These are phyloP conservation scores for Erpetoichthys calabaricus DNA, from an alignment of 2,797 vertebrate genomes.

Conservation along the genomic window DNA sequence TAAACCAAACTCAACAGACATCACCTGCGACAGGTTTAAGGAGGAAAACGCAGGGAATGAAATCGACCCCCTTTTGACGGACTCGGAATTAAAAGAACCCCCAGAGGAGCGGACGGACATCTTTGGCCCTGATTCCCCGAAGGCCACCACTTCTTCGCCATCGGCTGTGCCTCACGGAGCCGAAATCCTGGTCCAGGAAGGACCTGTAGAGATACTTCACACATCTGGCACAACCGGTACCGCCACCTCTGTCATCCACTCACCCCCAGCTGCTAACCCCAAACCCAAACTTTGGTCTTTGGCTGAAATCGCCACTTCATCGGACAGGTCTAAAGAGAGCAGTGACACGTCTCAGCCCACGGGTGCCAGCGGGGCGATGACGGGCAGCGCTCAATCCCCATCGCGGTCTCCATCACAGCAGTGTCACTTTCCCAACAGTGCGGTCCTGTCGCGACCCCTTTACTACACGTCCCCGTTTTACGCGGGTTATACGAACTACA, in stretches of 20 bases:
- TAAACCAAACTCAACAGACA: conserved; percentile 54
- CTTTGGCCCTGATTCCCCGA: conserved; percentile 39
- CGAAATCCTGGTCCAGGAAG: conserved; percentile 44
- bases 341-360: conserved; percentile 36
- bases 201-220: conserved; percentile 46
- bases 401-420: conserved; percentile 48
- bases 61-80: conserved; percentile 62
- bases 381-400: conserved; percentile 49
- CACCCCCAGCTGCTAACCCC: conserved; percentile 59
- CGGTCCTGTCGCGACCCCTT: conserved; percentile 80
- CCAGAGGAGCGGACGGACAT: conserved; percentile 57
- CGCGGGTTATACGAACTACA: conserved; percentile 95
- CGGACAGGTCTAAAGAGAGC: conserved; percentile 79
- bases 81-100: conserved; percentile 77
- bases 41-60: conserved; percentile 55
- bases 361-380: conserved; percentile 48
- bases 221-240: conserved; percentile 40
- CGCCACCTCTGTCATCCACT: conserved; percentile 82
- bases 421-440: conserved; percentile 74
- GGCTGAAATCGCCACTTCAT: conserved; percentile 90
- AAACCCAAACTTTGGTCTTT: conserved; percentile 95
- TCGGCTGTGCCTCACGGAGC: conserved; percentile 40
- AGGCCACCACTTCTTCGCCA: conserved; percentile 58
- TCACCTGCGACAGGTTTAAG: conserved; percentile 57
- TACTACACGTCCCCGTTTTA: conserved; percentile 96